Base-by-base conservation (phyloP, 2,797 vertebrate genomes). In the Epinephelus malabaricus region DNA sequence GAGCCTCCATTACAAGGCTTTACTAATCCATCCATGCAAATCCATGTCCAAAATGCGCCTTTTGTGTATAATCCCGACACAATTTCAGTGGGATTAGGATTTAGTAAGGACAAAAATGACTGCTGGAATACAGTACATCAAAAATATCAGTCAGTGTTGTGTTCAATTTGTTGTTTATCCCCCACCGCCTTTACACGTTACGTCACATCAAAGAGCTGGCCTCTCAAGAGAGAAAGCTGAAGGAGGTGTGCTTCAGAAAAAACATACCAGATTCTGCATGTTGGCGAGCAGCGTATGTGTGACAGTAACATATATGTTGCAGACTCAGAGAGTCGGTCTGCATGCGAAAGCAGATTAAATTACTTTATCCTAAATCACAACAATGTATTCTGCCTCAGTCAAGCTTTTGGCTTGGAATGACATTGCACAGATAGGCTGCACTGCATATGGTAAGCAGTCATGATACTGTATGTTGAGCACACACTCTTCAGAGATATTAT, bases 11-110 rank as follows among this genome's bases (percentile, higher is more conserved):
- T 95, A 94, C 93, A 94, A 90, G 92, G 92, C 88, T 87, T 88
- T 91, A 77, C 93, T 94, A 95, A 95, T 95, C 93, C 93, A 92
- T 87, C 88, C 93, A 92, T 93, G 91, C 90, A 95, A 95, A 95
- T 94, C 93, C 92, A 88, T 91, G 90, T 92, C 90, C 88, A 90
- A 94, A 95, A 94, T 92, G 86, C 65, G 84, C 88, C 92, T 95
- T 95, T 95, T 95, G 92, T 94, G 91, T 88, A 87, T 95, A 95
- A 95, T 95, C 95, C 94, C 63, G 79, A 92, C 87, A 92, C 92
- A 93, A 91, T 94, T 95, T 94, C 85, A 73, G 88, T 88, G 84
- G 92, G 93, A 95, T 94, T 95, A 94, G 91, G 90, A 89, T 90
- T 91, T 89, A 91, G 75, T 66, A 47, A 83, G 65, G 75, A 74